Percentiles rank a stretch among this genome's conserved stretches.
phyloP scores from a whole-genome alignment of 2,113 vertebrate genomes.

The Elanoides forficatus region DNA sequence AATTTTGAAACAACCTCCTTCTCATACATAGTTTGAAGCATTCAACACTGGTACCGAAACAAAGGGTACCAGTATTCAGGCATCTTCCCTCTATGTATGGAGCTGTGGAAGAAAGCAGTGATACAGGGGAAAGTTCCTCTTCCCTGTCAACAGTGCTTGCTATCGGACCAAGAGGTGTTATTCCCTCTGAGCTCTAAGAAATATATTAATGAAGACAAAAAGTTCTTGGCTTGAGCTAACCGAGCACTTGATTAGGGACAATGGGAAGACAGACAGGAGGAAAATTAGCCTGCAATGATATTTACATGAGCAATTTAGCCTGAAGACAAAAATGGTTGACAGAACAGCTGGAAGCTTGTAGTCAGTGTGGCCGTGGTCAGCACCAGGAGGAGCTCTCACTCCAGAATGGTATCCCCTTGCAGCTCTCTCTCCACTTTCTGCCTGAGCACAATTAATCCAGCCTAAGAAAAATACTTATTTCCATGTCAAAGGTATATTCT shows the following conservation, averaged over 20 bases:
- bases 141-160: not conserved
- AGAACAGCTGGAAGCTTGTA: not conserved
- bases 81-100: fast-evolving
- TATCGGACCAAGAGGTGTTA: not conserved
- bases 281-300: not conserved
- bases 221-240: not conserved
- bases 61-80: not conserved
- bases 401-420: not conserved
- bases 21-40: not conserved
- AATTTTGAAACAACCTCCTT: not conserved
- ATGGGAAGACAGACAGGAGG: not conserved
- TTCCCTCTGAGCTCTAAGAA: not conserved
- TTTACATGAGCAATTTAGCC: not conserved
- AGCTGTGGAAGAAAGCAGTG: not conserved
- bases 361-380: not conserved
- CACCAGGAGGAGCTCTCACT: not conserved
- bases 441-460: not conserved
- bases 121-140: not conserved
- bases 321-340: not conserved
- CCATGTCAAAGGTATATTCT: not conserved
- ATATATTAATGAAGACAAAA: not conserved
- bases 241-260: not conserved
- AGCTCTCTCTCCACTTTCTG: not conserved
- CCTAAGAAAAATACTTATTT: not conserved
- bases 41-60: not conserved